Evolutionary conservation across 1,140 invertebrate genomes (phyloP).

Genomic region (Cydia strobilella): DNA sequence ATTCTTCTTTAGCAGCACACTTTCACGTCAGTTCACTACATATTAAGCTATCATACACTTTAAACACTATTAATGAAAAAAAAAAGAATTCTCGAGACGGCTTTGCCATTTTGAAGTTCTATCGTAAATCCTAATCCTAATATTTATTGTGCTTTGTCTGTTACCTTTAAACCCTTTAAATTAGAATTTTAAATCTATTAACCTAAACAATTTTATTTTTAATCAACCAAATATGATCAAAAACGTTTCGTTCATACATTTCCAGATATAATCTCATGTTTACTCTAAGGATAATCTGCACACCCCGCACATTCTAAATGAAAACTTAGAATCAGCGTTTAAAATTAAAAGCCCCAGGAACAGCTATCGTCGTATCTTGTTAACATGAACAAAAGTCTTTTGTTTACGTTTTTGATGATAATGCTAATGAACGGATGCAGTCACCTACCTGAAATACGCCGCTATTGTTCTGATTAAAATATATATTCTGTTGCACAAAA

Average conservation of each 20-base stretch:
- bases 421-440: conserved; percentile 12
- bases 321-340: neutral
- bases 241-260: neutral
- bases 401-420: neutral
- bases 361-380: neutral
- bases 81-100: too few species aligned
- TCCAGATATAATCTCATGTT: neutral
- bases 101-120: too few species aligned
- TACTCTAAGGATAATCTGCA: neutral
- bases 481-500: neutral
- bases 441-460: neutral
- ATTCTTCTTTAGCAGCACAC: too few species aligned
- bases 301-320: neutral
- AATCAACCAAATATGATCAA: neutral
- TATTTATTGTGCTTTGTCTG: too few species aligned
- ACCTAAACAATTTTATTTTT: too few species aligned
- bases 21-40: too few species aligned
- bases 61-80: too few species aligned
- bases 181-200: too few species aligned
- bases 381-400: conserved; percentile 10
- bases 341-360: conserved; percentile 1
- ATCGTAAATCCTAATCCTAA: too few species aligned
- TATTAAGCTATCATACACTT: too few species aligned
- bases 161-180: too few species aligned
- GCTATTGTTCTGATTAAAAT: neutral